Base-by-base conservation (phyloP, 2,888 invertebrate genomes). In the Tinea semifulvella region DNA sequence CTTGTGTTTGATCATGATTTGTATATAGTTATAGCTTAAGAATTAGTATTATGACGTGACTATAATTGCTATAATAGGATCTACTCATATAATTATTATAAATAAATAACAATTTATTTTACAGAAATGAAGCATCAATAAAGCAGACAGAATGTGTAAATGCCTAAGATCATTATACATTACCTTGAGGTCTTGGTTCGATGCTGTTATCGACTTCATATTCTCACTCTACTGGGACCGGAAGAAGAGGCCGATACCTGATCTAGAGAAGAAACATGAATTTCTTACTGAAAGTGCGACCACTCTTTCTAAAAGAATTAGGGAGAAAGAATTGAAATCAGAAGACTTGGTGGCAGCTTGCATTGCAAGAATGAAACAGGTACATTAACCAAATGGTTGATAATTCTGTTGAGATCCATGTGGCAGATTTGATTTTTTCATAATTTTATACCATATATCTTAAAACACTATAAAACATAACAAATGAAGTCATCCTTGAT, bases 331-430 rank as follows among this genome's bases (percentile, higher is more conserved):
- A 56, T 49, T 92, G n/a, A 86, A 84, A 42, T 86, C 89, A 1
- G 88, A 88, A 62, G 85, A 88, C 51, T 81, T 94, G 16, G 90
- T 94, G 0, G 74, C 75, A 50, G 85, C 89, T 2, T 91, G 88
- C 57, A 90, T 92, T 48, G 85, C 89, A 17, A 84, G 95, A 53
- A 92, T 94, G 36, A 86, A 88, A 53, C 84, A 88, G 69, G 86
- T 91, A 27, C 52, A 7, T 31, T 22, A 22, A n/a, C n/a, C n/a
- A n/a, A n/a, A n/a, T n/a, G n/a, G n/a, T n/a, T n/a, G n/a, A n/a
- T n/a, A n/a, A n/a, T n/a, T n/a, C n/a, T n/a, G n/a, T n/a, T n/a
- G n/a, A n/a, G n/a, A n/a, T n/a, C n/a, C n/a, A n/a, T n/a, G n/a
- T n/a, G n/a, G n/a, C n/a, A n/a, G n/a, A n/a, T n/a, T n/a, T n/a